These are phyloP conservation scores for Scelioninae gen. 2 DNA, from an alignment of 2,888 invertebrate species.

Conservation along the genomic window DNA sequence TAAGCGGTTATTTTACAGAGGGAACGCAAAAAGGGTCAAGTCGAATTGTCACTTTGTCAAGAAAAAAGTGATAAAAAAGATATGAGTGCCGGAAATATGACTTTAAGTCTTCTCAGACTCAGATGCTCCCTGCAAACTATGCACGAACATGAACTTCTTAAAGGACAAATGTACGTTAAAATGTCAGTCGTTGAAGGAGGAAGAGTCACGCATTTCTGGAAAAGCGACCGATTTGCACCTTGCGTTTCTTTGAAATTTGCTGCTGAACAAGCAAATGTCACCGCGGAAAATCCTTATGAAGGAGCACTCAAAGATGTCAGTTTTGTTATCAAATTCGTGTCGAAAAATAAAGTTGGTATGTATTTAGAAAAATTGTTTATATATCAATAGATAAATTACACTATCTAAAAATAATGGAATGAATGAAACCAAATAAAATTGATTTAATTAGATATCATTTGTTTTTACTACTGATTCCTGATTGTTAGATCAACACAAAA, in stretches of 20 bases:
- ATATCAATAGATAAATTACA: no score
- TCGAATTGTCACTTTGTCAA: conserved; percentile 81
- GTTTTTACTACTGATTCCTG: no score
- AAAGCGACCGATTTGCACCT: conserved; percentile 84
- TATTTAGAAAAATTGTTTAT: no score
- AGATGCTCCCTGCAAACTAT: conserved; percentile 83
- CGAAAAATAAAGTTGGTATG: conserved; percentile 80
- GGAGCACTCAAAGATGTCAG: conserved; percentile 80
- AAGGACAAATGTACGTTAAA: conserved; percentile 86
- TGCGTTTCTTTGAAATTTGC: conserved; percentile 87
- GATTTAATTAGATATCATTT: no score
- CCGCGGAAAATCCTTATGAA: conserved; percentile 79
- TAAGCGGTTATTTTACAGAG: conserved; percentile 77
- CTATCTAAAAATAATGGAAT: no score
- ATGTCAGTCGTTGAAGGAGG: conserved; percentile 85
- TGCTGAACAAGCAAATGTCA: conserved; percentile 80
- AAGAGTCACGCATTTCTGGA: conserved; percentile 79
- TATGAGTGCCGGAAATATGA: conserved; percentile 80
- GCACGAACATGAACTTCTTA: conserved; percentile 82
- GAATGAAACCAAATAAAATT: no score
- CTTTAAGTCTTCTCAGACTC: conserved; percentile 80
- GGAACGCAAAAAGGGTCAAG: conserved; percentile 82
- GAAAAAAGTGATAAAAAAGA: conserved; percentile 80
- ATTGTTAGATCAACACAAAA: no score
- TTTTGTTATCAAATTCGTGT: conserved; percentile 81